Conservation (phyloP, 35 echinoderm and acorn worm genomes). For the Stichopus chloronotus region DNA sequence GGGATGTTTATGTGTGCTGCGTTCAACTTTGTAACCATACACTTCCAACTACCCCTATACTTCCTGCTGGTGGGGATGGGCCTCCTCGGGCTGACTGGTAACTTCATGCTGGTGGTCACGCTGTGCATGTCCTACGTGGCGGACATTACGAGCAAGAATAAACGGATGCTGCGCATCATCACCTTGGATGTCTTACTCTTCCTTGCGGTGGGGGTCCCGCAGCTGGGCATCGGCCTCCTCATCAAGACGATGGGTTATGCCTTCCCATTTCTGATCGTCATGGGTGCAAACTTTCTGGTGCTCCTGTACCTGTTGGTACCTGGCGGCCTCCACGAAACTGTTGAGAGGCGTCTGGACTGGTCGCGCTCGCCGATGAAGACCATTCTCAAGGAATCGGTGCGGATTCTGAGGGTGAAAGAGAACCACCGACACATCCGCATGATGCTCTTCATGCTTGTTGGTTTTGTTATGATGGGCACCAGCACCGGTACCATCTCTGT, state of each 20-base stretch:
- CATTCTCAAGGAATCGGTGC: background rate
- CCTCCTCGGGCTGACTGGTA: constrained; percentile 33
- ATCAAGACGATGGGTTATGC: constrained; percentile 17
- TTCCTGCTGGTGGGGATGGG: constrained; percentile 16
- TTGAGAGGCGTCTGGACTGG: background rate
- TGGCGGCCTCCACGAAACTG: constrained; percentile 15
- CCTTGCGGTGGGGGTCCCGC: constrained; percentile 36
- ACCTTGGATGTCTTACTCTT: constrained; percentile 55
- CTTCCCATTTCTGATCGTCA: constrained; percentile 14
- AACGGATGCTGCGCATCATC: constrained; percentile 64
- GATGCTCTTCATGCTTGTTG: background rate
- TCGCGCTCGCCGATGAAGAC: background rate
- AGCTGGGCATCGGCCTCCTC: constrained; percentile 52
- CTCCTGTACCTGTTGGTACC: constrained; percentile 44
- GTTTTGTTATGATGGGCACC: background rate
- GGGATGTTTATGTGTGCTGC: constrained; percentile 28
- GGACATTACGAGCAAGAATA: constrained; percentile 56
- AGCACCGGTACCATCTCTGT: background rate
- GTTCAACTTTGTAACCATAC: constrained; percentile 19
- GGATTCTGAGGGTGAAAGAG: background rate
- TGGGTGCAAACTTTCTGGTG: background rate
- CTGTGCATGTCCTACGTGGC: constrained; percentile 60
- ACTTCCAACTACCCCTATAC: constrained; percentile 38
- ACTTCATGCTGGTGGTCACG: constrained; percentile 33
- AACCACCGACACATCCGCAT: background rate